Evolutionary conservation across 2,797 vertebrate genomes (phyloP).

Genomic region (Platalea minor): DNA sequence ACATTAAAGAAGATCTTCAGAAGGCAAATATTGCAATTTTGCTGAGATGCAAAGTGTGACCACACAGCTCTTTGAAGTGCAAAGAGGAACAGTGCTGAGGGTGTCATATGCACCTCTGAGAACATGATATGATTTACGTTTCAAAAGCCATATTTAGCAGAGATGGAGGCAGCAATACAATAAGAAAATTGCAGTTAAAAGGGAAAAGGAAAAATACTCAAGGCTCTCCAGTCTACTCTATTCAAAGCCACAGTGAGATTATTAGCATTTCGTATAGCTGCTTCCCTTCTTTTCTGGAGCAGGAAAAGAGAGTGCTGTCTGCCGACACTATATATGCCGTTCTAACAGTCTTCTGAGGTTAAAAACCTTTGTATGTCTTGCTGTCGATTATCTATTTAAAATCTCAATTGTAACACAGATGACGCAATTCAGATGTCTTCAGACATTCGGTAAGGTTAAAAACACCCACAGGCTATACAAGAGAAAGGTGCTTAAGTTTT

Average conservation of each 20-base stretch:
- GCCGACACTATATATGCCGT: neutral
- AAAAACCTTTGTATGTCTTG: neutral
- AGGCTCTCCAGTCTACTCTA: constrained; percentile 55
- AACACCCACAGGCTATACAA: neutral
- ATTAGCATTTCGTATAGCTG: constrained; percentile 49
- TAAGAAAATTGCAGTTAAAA: constrained; percentile 73
- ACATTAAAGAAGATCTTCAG: constrained; percentile 70
- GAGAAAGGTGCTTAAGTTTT: neutral
- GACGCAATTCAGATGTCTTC: neutral
- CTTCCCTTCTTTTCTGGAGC: constrained; percentile 12
- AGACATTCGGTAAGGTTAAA: neutral
- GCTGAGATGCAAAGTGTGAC: constrained; percentile 76
- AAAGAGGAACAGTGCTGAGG: constrained; percentile 77
- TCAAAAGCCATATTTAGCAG: constrained; percentile 80
- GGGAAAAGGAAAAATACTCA: constrained; percentile 61
- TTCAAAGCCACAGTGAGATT: constrained; percentile 44
- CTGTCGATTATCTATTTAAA: neutral
- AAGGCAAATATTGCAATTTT: constrained; percentile 71
- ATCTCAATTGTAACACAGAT: neutral
- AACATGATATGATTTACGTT: constrained; percentile 81
- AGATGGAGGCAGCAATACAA: constrained; percentile 69
- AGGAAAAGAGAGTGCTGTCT: neutral
- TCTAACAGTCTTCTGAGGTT: neutral
- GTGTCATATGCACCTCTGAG: constrained; percentile 74
- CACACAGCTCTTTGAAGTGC: constrained; percentile 78